Evolutionary conservation across 2,797 vertebrate species (phyloP).

Genomic region (Distichodus sexfasciatus): DNA sequence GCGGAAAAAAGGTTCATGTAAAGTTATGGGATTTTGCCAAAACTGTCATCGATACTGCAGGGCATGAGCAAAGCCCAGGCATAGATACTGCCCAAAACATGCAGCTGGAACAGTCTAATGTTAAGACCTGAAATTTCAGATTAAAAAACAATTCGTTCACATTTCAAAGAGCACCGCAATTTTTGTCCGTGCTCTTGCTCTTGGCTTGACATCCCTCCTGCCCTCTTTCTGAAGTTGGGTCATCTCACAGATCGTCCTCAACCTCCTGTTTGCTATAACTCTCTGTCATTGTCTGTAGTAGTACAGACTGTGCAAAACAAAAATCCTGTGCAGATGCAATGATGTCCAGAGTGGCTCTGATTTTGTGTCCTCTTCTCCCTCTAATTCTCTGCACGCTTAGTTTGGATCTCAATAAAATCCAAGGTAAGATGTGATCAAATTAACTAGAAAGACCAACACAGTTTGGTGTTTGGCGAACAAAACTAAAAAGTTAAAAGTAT

Average conservation of each 20-base stretch:
- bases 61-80: too few relatives aligned
- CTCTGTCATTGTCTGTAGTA: neutral
- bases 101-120: too few relatives aligned
- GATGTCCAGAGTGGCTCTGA: slow-evolving; percentile 48
- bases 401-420: slow-evolving; percentile 33
- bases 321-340: slow-evolving; percentile 13
- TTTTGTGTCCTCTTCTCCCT: slow-evolving; percentile 10
- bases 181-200: neutral
- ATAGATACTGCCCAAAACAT: too few relatives aligned
- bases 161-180: neutral
- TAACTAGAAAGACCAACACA: too few relatives aligned
- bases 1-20: too few relatives aligned
- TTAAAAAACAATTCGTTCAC: too few relatives aligned
- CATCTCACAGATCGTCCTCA: slow-evolving; percentile 64
- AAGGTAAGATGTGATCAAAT: slow-evolving; percentile 59
- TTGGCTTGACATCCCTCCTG: slow-evolving; percentile 37
- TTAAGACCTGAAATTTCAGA: too few relatives aligned
- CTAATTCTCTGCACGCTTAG: slow-evolving; percentile 13
- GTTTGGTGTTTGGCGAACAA: too few relatives aligned
- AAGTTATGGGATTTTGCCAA: too few relatives aligned
- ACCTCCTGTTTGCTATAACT: slow-evolving; percentile 64
- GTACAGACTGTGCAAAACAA: slow-evolving; percentile 1
- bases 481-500: too few relatives aligned
- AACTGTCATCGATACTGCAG: too few relatives aligned
- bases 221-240: slow-evolving; percentile 54